Conservation (phyloP, 1,140 invertebrate genomes). For the Drosophila littoralis region DNA sequence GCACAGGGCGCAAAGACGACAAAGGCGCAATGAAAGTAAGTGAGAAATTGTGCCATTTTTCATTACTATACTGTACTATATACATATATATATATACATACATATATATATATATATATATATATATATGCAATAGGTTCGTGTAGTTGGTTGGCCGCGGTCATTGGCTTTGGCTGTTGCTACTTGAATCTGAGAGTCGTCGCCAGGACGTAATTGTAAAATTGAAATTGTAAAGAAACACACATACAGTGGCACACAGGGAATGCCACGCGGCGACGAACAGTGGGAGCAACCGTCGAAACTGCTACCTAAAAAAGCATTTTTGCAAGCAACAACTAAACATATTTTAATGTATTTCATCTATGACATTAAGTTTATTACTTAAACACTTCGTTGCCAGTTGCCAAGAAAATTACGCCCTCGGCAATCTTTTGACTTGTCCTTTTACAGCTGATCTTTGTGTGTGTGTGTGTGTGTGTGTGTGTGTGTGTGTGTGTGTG, state of each 20-base stretch:
- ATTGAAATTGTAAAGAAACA: constrained; percentile 41
- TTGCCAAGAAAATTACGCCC: constrained; percentile 44
- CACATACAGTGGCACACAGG: constrained; percentile 1
- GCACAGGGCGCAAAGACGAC: background rate
- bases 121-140: background rate
- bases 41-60: constrained; percentile 45
- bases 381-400: constrained; percentile 41
- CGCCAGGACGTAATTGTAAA: constrained; percentile 25
- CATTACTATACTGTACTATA: constrained; percentile 24
- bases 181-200: constrained; percentile 8
- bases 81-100: background rate
- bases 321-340: too few species aligned
- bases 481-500: constrained; percentile 1
- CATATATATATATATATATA: constrained; percentile 3
- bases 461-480: constrained; percentile 1
- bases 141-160: background rate
- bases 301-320: background rate
- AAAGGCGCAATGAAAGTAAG: constrained; percentile 31
- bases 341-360: too few species aligned
- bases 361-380: too few species aligned
- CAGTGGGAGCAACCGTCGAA: background rate
- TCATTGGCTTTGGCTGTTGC: constrained; percentile 2
- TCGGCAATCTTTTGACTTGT: constrained; percentile 59
- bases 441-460: constrained; percentile 58
- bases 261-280: background rate